Percentiles rank a stretch among this genome's conserved stretches.
Evolutionary conservation across 2,797 vertebrate species (phyloP).

Genomic region (Pipistrellus pipistrellus): DNA sequence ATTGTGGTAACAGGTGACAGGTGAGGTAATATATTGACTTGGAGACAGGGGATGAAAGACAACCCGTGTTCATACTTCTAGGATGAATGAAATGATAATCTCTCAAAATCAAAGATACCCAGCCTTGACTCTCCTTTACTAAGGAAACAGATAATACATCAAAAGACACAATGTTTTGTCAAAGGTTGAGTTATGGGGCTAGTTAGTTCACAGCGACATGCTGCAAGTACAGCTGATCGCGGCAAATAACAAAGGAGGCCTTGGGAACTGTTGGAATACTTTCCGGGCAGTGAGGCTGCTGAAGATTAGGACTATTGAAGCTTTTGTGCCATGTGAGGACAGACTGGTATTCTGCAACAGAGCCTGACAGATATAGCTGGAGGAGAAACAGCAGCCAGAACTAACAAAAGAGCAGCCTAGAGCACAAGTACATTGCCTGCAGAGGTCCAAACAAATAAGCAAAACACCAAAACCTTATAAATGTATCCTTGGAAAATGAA

Average conservation of each 20-base stretch:
- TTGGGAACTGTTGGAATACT: constrained; percentile 43
- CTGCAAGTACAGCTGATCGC: constrained; percentile 47
- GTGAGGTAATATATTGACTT: constrained; percentile 17
- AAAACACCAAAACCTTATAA: neutral
- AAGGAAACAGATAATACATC: constrained; percentile 71
- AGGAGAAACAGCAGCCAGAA: constrained; percentile 66
- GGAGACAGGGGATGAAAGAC: neutral
- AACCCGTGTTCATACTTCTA: neutral
- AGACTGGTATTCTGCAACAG: constrained; percentile 54
- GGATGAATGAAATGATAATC: constrained; percentile 56
- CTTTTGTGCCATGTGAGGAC: constrained; percentile 55
- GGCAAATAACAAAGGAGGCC: constrained; percentile 60
- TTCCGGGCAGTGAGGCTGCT: constrained; percentile 53
- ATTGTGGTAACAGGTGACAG: neutral
- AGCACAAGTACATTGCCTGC: constrained; percentile 46
- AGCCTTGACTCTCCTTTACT: neutral
- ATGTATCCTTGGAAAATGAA: neutral
- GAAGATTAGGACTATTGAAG: neutral
- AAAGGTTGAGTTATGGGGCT: constrained; percentile 50
- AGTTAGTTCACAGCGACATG: constrained; percentile 40
- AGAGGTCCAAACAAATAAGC: neutral
- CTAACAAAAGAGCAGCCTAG: constrained; percentile 70
- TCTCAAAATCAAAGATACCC: constrained; percentile 65
- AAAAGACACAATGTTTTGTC: constrained; percentile 63
- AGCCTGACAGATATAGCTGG: constrained; percentile 67